Percentiles rank a stretch among this genome's conserved stretches.
Evolutionary conservation across 2,113 vertebrate genomes (phyloP).

Genomic region (Chionomys nivalis): DNA sequence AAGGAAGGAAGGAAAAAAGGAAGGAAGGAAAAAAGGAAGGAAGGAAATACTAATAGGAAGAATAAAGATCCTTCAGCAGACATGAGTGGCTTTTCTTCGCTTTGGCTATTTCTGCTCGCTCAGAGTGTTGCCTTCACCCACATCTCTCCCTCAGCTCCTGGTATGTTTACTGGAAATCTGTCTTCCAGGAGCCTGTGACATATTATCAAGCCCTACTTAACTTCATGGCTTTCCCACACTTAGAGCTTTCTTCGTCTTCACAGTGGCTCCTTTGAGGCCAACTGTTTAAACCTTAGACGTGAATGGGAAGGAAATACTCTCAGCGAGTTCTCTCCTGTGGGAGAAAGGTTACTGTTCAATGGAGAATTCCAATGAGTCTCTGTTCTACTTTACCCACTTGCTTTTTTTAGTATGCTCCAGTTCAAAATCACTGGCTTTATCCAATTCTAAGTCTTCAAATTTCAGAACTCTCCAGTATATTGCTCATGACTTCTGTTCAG

Average conservation of each 20-base stretch:
- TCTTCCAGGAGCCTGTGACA: neutral
- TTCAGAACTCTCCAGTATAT: neutral
- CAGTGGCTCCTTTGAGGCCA: neutral
- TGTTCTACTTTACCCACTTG: neutral
- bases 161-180: neutral
- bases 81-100: neutral
- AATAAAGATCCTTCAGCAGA: neutral
- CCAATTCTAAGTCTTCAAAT: neutral
- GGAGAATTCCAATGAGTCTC: neutral
- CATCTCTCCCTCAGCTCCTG: neutral
- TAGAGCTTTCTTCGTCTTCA: neutral
- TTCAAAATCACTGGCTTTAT: neutral
- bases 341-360: neutral
- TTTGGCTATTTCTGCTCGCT: neutral
- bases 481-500: neutral
- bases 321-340: neutral
- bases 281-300: neutral
- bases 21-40: no score
- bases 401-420: neutral
- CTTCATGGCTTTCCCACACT: neutral
- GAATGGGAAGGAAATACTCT: neutral
- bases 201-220: neutral
- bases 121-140: neutral
- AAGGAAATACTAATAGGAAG: neutral
- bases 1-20: neutral